phyloP scores from a whole-genome alignment of 2,113 vertebrate species.

The Sinocyclocheilus maitianheensis region DNA sequence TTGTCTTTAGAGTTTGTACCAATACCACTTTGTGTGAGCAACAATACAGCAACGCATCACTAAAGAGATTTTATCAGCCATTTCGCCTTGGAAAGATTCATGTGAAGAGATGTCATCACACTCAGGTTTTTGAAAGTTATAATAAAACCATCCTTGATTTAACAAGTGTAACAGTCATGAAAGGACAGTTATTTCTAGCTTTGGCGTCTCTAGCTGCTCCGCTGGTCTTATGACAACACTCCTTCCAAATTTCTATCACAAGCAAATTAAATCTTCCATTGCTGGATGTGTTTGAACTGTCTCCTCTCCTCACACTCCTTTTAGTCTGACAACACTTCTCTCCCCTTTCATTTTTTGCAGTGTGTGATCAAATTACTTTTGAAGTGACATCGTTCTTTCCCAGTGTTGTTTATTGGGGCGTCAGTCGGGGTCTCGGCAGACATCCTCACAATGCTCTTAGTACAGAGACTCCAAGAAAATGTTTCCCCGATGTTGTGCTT shows the following conservation, averaged over 20 bases:
- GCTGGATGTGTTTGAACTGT: slow-evolving; percentile 31
- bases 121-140: neutral
- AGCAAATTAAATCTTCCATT: slow-evolving; percentile 35
- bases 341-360: slow-evolving; percentile 26
- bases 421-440: slow-evolving; percentile 7
- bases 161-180: slow-evolving; percentile 17
- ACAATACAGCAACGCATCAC: neutral
- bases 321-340: slow-evolving; percentile 22
- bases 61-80: neutral
- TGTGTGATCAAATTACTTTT: slow-evolving; percentile 49
- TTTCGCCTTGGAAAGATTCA: neutral
- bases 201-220: neutral
- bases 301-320: slow-evolving; percentile 21
- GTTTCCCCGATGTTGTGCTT: neutral
- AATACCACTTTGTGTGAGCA: neutral
- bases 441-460: neutral
- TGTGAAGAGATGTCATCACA: slow-evolving; percentile 7
- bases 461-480: neutral
- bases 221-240: slow-evolving; percentile 28
- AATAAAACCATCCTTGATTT: slow-evolving; percentile 28
- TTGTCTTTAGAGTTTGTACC: too few relatives aligned
- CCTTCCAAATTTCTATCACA: neutral
- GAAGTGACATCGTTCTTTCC: slow-evolving; percentile 40
- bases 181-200: neutral
- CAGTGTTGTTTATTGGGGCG: slow-evolving; percentile 20